Evolutionary conservation across 2,888 invertebrate species (phyloP).

Genomic region (Gastrophysa polygoni): DNA sequence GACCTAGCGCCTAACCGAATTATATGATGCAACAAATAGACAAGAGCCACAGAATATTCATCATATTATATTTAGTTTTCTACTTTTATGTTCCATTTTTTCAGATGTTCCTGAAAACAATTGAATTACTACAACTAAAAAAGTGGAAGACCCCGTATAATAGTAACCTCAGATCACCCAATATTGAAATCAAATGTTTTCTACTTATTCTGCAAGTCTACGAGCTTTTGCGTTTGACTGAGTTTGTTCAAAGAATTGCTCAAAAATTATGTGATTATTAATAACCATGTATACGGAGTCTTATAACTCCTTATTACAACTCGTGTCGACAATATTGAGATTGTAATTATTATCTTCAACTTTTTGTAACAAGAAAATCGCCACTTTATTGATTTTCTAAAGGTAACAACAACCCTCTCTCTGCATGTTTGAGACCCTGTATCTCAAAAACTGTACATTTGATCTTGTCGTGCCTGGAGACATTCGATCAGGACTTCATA

Average conservation of each 20-base stretch:
- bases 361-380: no score
- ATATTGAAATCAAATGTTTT: not conserved
- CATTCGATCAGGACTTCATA: no score
- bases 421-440: not conserved
- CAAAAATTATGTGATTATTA: no score
- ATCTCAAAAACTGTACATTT: no score
- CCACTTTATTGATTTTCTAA: no score
- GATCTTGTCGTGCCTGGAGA: no score
- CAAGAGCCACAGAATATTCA: no score
- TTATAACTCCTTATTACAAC: no score
- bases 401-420: not conserved
- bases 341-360: not conserved
- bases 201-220: slow-evolving; percentile 3
- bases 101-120: not conserved
- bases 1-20: not conserved
- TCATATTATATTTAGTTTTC: no score
- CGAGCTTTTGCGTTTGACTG: slow-evolving; percentile 1
- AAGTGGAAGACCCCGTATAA: not conserved
- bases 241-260: slow-evolving; percentile 4
- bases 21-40: not conserved
- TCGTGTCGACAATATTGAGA: no score
- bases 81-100: no score
- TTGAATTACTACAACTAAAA: not conserved
- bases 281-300: no score
- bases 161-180: not conserved